Evolutionary conservation across 2,888 invertebrate genomes (phyloP).

Genomic region (Drosophila buzzatii): DNA sequence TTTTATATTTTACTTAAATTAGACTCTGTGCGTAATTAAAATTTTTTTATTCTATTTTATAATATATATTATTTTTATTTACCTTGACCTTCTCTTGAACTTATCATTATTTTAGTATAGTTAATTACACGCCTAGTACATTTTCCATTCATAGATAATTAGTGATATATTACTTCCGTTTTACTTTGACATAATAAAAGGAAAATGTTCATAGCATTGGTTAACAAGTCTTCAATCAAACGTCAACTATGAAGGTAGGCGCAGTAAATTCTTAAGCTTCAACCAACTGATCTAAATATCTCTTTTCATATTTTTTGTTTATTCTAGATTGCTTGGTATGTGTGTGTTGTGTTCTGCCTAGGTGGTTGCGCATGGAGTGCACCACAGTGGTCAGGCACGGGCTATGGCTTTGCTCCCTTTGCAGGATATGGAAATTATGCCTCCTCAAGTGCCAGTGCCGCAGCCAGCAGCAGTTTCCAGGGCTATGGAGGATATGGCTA

Average conservation of each 20-base stretch:
- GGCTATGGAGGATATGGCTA: slow-evolving; percentile 47
- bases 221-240: slow-evolving; percentile 20
- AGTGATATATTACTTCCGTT: slow-evolving; percentile 56
- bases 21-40: neutral
- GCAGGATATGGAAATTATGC: slow-evolving; percentile 63
- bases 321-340: slow-evolving; percentile 30
- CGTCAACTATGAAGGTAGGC: slow-evolving; percentile 62
- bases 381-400: slow-evolving; percentile 54
- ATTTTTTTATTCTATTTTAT: neutral
- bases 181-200: slow-evolving; percentile 52
- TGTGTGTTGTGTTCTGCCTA: slow-evolving; percentile 36
- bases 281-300: neutral
- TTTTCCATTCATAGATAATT: slow-evolving; percentile 48
- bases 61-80: neutral
- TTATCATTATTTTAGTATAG: slow-evolving; percentile 25
- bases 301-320: no score
- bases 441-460: slow-evolving; percentile 49
- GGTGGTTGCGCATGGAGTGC: slow-evolving; percentile 22
- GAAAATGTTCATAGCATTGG: slow-evolving; percentile 11
- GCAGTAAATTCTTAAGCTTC: neutral
- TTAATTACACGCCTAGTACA: slow-evolving; percentile 54
- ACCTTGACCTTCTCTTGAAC: neutral
- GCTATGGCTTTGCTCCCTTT: slow-evolving; percentile 68
- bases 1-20: neutral
- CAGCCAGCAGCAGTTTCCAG: slow-evolving; percentile 59